These are phyloP conservation scores for Drosophila bocqueti DNA, from an alignment of 1,140 invertebrate species.

Conservation along the genomic window DNA sequence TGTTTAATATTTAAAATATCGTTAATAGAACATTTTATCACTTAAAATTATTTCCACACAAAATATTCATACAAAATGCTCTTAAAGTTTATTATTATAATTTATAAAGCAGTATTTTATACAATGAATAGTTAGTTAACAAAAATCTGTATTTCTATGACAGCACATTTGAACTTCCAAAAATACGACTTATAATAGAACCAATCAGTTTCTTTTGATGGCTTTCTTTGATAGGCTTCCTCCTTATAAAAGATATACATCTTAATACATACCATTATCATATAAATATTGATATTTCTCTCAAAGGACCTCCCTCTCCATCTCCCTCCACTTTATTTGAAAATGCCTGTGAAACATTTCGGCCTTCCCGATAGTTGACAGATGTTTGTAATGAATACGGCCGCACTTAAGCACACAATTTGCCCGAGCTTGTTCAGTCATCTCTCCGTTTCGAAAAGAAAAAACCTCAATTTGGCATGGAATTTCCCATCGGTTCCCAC, in stretches of 20 bases:
- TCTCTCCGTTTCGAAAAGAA: conserved; percentile 30
- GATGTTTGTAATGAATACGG: conserved; percentile 68
- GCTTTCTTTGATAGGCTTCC: not conserved
- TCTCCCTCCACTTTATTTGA: not conserved
- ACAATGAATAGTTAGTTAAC: too few species aligned
- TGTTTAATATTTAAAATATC: too few species aligned
- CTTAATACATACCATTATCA: too few species aligned
- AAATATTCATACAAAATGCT: too few species aligned
- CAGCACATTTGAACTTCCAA: too few species aligned
- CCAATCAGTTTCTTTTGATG: not conserved
- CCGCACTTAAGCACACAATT: conserved; percentile 24
- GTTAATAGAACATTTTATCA: too few species aligned
- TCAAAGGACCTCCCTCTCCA: not conserved
- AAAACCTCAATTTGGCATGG: conserved; percentile 48
- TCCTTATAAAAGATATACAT: not conserved
- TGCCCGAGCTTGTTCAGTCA: conserved; percentile 11
- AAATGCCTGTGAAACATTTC: conserved; percentile 19
- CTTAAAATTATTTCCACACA: too few species aligned
- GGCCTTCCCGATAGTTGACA: conserved; percentile 44
- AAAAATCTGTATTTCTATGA: too few species aligned
- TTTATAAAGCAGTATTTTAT: too few species aligned
- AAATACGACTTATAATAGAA: not conserved
- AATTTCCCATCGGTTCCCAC: conserved; percentile 62
- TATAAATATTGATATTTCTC: not conserved
- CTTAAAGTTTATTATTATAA: too few species aligned